Evolutionary conservation across 23 tunicate genomes (phyloP).

Genomic region (Phallusia fumigata): DNA sequence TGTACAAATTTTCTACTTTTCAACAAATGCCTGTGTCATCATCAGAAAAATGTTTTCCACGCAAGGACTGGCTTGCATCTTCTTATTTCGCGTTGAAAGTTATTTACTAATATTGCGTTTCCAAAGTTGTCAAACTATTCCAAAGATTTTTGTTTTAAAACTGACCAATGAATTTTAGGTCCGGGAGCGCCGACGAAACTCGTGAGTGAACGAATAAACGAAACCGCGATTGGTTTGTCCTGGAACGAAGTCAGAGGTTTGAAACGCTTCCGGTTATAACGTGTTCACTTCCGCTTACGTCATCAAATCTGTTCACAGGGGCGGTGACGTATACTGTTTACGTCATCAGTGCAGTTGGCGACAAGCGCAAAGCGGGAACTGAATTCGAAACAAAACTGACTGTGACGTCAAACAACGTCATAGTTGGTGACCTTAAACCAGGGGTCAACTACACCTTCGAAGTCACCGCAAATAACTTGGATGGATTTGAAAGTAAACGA

Average conservation of each 20-base stretch:
- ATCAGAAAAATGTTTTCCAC: too few relatives aligned
- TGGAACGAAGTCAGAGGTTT: conserved; percentile 53
- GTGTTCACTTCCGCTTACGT: too few relatives aligned
- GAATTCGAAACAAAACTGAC: conserved; percentile 19
- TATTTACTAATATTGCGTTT: too few relatives aligned
- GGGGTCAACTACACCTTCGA: conserved; percentile 49
- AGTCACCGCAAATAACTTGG: conserved; percentile 42
- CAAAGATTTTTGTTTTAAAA: too few relatives aligned
- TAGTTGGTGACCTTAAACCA: conserved; percentile 42
- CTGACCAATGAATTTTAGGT: conserved; percentile 11
- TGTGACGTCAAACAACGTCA: conserved; percentile 8
- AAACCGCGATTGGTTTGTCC: conserved; percentile 17
- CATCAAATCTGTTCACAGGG: conserved; percentile 29
- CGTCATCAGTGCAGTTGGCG: not conserved
- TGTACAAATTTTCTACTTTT: too few relatives aligned
- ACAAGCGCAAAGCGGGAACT: not conserved
- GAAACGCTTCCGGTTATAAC: too few relatives aligned
- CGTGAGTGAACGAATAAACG: not conserved
- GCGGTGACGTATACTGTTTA: conserved; percentile 58
- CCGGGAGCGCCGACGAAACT: conserved; percentile 18
- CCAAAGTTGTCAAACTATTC: not conserved
- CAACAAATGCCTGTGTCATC: too few relatives aligned
- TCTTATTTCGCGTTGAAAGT: too few relatives aligned
- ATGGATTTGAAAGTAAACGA: conserved; percentile 45
- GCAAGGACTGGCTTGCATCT: too few relatives aligned